These are phyloP conservation scores for Zosterops pallidus DNA, from an alignment of 2,113 vertebrate species.

Conservation along the genomic window DNA sequence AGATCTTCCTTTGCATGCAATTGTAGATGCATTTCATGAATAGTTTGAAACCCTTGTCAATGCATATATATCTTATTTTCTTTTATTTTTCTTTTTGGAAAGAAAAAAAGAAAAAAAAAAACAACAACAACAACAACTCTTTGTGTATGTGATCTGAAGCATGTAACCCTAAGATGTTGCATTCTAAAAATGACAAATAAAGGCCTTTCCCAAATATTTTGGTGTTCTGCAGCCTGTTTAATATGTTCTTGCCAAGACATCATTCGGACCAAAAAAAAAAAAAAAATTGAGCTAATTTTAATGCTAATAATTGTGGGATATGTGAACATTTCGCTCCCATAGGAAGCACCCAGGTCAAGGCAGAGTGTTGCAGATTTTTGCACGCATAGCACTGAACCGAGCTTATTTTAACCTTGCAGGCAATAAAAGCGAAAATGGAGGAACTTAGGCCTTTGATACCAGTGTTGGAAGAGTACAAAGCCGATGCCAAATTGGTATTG, in stretches of 20 bases:
- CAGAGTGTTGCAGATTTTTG: constrained; percentile 83
- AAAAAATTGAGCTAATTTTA: constrained; percentile 14
- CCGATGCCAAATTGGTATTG: constrained; percentile 99
- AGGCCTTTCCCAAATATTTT: constrained; percentile 98
- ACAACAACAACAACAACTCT: constrained; percentile 78
- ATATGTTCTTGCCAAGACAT: constrained; percentile 71
- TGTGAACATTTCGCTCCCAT: constrained; percentile 47
- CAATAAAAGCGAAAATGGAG: constrained; percentile 99
- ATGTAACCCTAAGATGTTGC: constrained; percentile 99
- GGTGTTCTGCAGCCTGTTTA: constrained; percentile 96
- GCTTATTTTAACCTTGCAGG: constrained; percentile 99
- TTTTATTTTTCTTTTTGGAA: constrained; percentile 69
- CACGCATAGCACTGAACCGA: constrained; percentile 91
- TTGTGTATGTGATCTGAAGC: constrained; percentile 98
- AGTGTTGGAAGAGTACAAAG: constrained; percentile 99
- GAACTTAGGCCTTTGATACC: constrained; percentile 99
- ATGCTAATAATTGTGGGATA: constrained; percentile 33
- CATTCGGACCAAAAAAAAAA: constrained; percentile 45
- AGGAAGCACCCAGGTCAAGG: constrained; percentile 74
- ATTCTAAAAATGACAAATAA: constrained; percentile 98
- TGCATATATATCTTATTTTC: constrained; percentile 85
- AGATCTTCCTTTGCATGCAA: constrained; percentile 94
- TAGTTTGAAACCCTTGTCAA: constrained; percentile 88
- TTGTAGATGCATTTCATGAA: constrained; percentile 89
- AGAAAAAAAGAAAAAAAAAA: constrained; percentile 66